These are phyloP conservation scores for Drosophila tsacasi DNA, from an alignment of 1,140 invertebrate genomes.

Conservation along the genomic window DNA sequence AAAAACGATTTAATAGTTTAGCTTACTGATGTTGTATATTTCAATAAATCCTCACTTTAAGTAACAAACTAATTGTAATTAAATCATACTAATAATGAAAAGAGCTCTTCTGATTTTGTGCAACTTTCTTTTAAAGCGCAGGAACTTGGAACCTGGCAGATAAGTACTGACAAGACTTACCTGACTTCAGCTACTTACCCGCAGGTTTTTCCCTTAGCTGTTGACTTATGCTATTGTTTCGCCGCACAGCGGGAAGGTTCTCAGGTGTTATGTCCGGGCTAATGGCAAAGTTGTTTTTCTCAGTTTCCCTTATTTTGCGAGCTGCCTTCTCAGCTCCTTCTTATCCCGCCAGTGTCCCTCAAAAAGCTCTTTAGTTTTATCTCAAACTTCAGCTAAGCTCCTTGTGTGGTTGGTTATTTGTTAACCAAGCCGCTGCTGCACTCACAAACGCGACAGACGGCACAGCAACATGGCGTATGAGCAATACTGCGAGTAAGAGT, in stretches of 20 bases:
- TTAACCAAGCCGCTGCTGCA: constrained; percentile 41
- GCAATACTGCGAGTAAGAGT: constrained; percentile 1
- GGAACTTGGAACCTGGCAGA: neutral
- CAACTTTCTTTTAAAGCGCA: neutral
- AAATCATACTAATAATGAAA: neutral
- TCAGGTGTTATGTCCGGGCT: constrained; percentile 41
- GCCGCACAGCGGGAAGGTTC: constrained; percentile 4
- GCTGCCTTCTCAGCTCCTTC: constrained; percentile 6
- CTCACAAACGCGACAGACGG: constrained; percentile 18
- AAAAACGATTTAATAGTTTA: neutral
- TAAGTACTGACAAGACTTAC: neutral
- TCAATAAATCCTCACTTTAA: neutral
- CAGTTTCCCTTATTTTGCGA: constrained; percentile 7
- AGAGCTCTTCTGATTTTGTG: neutral
- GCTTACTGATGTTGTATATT: neutral
- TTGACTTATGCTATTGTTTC: constrained; percentile 25
- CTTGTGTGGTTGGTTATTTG: constrained; percentile 24
- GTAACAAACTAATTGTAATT: neutral
- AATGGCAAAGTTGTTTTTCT: constrained; percentile 51
- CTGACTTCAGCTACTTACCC: constrained; percentile 23
- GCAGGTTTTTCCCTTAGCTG: constrained; percentile 19
- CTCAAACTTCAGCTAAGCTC: constrained; percentile 8
- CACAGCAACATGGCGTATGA: constrained; percentile 26
- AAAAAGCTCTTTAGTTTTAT: constrained; percentile 31
- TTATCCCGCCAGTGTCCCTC: neutral